These are phyloP conservation scores for Drosophila takahashii DNA, from an alignment of 1,140 invertebrate genomes.

Conservation along the genomic window DNA sequence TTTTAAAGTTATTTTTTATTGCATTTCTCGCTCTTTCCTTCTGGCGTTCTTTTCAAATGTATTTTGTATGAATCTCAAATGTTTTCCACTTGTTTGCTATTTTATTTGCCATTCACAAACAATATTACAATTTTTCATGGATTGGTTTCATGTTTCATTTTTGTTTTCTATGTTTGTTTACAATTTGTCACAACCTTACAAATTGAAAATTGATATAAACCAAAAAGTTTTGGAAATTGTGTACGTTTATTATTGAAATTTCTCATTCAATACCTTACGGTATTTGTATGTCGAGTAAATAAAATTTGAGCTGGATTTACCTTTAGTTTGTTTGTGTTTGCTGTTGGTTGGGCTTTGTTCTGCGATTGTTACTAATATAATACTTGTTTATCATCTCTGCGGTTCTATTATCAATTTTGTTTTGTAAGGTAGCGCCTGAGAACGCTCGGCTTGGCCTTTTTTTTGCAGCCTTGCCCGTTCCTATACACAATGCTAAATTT, in stretches of 20 bases:
- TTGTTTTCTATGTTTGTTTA: conserved; percentile 74
- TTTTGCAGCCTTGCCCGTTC: conserved; percentile 25
- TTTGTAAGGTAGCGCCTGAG: conserved; percentile 61
- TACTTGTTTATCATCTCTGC: conserved; percentile 52
- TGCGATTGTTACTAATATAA: conserved; percentile 58
- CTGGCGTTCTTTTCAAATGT: conserved; percentile 46
- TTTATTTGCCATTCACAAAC: conserved; percentile 73
- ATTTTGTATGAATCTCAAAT: conserved; percentile 71
- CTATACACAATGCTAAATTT: conserved; percentile 73
- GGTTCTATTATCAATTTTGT: conserved; percentile 63
- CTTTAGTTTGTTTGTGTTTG: conserved; percentile 25
- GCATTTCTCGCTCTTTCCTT: conserved; percentile 62
- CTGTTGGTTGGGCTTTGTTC: conserved; percentile 32
- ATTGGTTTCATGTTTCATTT: conserved; percentile 43
- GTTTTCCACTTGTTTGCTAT: conserved; percentile 62
- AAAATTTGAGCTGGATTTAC: conserved; percentile 40
- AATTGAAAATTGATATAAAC: conserved; percentile 84
- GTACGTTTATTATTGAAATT: conserved; percentile 59
- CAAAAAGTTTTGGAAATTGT: conserved; percentile 67
- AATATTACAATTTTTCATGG: conserved; percentile 75
- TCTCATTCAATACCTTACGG: conserved; percentile 40
- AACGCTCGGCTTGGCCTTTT: conserved; percentile 43
- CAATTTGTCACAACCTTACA: conserved; percentile 85
- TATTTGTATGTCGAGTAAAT: conserved; percentile 24
- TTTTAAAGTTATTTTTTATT: conserved; percentile 83